Evolutionary conservation across 2,113 vertebrate genomes (phyloP).

Genomic region (Sorex araneus): DNA sequence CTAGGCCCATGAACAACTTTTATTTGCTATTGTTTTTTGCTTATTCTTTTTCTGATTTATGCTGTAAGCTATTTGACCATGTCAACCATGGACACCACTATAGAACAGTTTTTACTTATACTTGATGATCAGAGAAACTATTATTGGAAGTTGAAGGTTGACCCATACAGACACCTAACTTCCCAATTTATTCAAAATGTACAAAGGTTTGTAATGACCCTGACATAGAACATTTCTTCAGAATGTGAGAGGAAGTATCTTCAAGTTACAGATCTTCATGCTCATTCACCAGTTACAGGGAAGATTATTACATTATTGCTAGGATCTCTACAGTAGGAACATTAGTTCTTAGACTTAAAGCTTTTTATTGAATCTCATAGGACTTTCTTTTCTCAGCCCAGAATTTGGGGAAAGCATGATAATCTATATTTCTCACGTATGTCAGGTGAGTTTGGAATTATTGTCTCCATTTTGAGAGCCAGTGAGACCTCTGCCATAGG

Average conservation of each 20-base stretch:
- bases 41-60: too few relatives aligned
- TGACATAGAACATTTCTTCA: too few relatives aligned
- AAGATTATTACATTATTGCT: background rate
- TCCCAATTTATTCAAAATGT: fast-evolving
- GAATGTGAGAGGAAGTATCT: background rate
- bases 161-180: background rate
- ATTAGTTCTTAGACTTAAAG: background rate
- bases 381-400: background rate
- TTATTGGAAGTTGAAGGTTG: background rate
- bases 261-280: background rate
- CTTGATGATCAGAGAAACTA: background rate
- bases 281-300: background rate
- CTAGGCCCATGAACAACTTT: background rate
- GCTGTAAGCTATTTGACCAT: too few relatives aligned
- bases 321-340: background rate
- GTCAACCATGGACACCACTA: too few relatives aligned
- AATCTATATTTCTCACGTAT: background rate
- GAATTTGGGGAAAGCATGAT: background rate
- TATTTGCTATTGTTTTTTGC: too few relatives aligned
- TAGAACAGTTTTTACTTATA: background rate
- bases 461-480: background rate
- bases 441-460: background rate
- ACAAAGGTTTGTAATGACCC: fast-evolving
- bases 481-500: background rate
- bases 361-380: background rate